Evolutionary conservation across 2,888 invertebrate genomes (phyloP).

Genomic region (Phrixothrix hirtus): DNA sequence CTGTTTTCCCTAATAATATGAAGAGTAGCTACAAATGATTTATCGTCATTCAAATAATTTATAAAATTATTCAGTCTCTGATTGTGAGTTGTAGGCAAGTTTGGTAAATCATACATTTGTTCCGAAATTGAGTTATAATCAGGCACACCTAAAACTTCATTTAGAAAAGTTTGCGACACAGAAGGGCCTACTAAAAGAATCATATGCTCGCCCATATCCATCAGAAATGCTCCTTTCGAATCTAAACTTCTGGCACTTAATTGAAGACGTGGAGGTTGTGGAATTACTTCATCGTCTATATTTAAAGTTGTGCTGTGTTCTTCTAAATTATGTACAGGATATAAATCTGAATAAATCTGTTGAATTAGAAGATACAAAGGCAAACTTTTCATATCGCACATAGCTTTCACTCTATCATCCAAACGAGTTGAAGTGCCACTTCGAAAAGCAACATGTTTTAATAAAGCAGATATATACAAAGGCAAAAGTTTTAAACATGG

Average conservation of each 20-base stretch:
- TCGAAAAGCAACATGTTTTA: constrained; percentile 90
- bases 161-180: constrained; percentile 73
- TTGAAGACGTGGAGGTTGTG: constrained; percentile 78
- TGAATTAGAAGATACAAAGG: constrained; percentile 82
- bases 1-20: constrained; percentile 92
- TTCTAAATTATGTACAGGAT: constrained; percentile 77
- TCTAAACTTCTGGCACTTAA: constrained; percentile 82
- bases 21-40: constrained; percentile 78
- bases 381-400: constrained; percentile 90
- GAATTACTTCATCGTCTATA: constrained; percentile 54
- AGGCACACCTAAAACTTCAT: constrained; percentile 76
- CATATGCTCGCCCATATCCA: constrained; percentile 85
- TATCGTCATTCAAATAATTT: constrained; percentile 79
- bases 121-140: constrained; percentile 76
- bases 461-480: constrained; percentile 82
- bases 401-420: constrained; percentile 90
- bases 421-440: constrained; percentile 84
- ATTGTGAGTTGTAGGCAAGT: constrained; percentile 73
- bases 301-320: constrained; percentile 48
- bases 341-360: constrained; percentile 88
- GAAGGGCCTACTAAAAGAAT: constrained; percentile 83
- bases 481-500: constrained; percentile 81
- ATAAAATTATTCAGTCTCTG: constrained; percentile 79
- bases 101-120: constrained; percentile 78
- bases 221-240: constrained; percentile 85